Evolutionary conservation across 2,797 vertebrate species (phyloP).

Genomic region (Hemitrygon akajei): DNA sequence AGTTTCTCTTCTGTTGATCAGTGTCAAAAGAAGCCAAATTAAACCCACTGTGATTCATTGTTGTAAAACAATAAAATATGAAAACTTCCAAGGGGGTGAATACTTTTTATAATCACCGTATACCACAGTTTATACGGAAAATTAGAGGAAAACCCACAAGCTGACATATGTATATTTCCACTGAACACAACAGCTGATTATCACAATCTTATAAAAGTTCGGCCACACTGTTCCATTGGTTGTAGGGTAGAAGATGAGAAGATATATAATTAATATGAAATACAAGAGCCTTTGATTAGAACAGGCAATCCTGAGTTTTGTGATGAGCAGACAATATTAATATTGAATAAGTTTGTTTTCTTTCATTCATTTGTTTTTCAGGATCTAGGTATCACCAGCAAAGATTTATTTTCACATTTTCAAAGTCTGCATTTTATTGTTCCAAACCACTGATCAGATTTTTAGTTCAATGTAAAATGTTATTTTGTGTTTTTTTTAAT

Average conservation of each 20-base stretch:
- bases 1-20: no score
- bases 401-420: no score
- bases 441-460: background rate
- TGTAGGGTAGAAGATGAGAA: background rate
- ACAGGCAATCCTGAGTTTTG: background rate
- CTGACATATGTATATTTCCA: background rate
- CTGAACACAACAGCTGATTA: background rate
- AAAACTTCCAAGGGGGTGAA: no score
- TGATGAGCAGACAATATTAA: background rate
- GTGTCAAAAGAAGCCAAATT: no score
- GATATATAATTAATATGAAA: background rate
- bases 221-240: background rate
- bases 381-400: no score
- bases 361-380: no score
- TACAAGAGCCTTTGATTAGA: background rate
- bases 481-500: background rate
- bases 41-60: no score
- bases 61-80: no score
- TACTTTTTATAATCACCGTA: no score
- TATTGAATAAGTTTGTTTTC: background rate
- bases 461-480: background rate
- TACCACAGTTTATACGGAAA: background rate
- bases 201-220: background rate
- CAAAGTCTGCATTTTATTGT: no score
- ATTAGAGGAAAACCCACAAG: background rate